Conservation (phyloP, 1,140 invertebrate genomes). For the Trichomalopsis sarcophagae region DNA sequence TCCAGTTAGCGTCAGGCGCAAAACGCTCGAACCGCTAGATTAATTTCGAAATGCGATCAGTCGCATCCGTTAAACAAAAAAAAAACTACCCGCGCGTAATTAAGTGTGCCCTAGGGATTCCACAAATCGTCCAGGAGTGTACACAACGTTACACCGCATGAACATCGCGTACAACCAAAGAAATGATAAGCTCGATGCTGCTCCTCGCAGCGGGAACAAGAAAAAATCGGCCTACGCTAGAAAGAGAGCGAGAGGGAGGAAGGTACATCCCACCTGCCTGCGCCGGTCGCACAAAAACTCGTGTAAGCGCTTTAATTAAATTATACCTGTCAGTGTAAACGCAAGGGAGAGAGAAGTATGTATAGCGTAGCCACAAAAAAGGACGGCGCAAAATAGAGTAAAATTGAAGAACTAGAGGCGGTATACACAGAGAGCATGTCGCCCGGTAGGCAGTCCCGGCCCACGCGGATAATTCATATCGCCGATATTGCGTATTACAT, state of each 20-base stretch:
- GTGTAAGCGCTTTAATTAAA: conserved; percentile 38
- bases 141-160: background rate
- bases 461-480: conserved; percentile 48
- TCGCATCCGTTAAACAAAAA: background rate
- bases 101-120: background rate
- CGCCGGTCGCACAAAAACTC: background rate
- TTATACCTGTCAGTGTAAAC: conserved; percentile 24
- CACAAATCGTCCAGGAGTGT: background rate
- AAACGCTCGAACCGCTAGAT: background rate
- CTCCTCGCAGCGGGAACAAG: background rate
- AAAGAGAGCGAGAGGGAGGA: background rate
- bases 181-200: background rate
- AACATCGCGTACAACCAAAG: background rate
- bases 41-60: background rate
- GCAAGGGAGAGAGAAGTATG: background rate
- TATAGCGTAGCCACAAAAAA: background rate
- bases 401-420: conserved; percentile 7
- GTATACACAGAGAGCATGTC: conserved; percentile 5
- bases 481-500: conserved; percentile 19
- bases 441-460: conserved; percentile 37
- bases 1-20: background rate
- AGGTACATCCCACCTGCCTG: background rate
- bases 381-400: background rate
- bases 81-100: background rate
- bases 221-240: background rate